Evolutionary conservation across 2,797 vertebrate species (phyloP), one percentile per base, ranked within the genome.

Genomic region (Tangara arthus): DNA sequence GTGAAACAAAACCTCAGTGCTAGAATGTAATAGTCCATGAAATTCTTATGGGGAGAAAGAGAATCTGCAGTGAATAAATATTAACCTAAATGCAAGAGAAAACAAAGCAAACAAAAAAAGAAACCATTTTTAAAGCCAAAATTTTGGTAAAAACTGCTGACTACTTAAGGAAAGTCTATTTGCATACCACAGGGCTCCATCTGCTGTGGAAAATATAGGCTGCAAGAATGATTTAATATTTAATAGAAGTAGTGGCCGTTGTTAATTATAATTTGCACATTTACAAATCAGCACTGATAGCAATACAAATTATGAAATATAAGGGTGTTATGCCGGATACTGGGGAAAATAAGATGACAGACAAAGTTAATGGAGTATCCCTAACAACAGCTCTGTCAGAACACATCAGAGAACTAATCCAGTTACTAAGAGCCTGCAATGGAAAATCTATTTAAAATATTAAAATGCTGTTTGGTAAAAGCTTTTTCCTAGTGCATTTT

Each of bases 241-340:
- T 99, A 99, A 99, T 99, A 99, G 98, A 99, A 99, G 98, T 98
- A 98, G 98, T 99, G 98, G 99, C 98, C 98, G 93, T 97, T 98
- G 98, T 99, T 99, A 99, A 99, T 99, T 99, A 99, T 99, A 99
- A 99, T 99, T 98, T 99, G 99, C 99, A 99, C 99, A 98, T 99
- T 99, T 99, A 99, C 99, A 99, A 99, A 99, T 99, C 99, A 99
- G 98, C 98, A 98, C 98, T 99, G 99, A 99, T 99, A 98, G 99
- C 99, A 99, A 99, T 99, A 99, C 99, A 99, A 99, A 99, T 99
- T 99, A 99, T 99, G 99, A 99, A 99, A 99, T 99, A 99, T 99
- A 99, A 99, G 98, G 98, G 98, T 98, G 98, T 99, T 98, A 98
- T 96, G 97, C 96, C 34, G 97, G 98, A 98, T 98, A 98, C 98